phyloP scores from a whole-genome alignment of 1,140 invertebrate species.

The Cotesia chilonis region DNA sequence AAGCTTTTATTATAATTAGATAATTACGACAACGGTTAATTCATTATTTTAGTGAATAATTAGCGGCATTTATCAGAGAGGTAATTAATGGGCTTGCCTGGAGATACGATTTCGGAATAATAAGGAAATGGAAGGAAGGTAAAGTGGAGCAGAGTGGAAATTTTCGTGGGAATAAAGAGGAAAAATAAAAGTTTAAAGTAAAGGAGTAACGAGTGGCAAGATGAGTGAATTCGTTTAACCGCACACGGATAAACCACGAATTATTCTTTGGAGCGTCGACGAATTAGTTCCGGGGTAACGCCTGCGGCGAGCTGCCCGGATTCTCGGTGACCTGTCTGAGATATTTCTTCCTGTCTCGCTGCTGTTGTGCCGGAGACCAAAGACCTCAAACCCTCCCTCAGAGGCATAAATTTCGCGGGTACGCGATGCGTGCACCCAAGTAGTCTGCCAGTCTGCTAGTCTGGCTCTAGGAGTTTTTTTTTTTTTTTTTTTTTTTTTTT shows the following conservation, averaged over 20 bases:
- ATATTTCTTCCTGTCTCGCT: conserved; percentile 26
- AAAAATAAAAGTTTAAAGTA: not conserved
- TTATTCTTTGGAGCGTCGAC: conserved; percentile 31
- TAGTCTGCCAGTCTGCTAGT: not conserved
- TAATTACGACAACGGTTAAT: no score
- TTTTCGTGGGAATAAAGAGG: not conserved
- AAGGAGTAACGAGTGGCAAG: not conserved
- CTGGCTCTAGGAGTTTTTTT: no score
- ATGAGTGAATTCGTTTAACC: conserved; percentile 26
- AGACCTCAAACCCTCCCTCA: not conserved
- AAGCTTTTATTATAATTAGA: no score
- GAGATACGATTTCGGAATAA: no score
- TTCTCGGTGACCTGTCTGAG: conserved; percentile 29
- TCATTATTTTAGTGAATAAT: no score
- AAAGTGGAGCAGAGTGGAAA: no score
- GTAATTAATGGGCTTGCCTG: no score
- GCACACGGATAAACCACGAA: conserved; percentile 27
- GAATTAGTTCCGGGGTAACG: conserved; percentile 31
- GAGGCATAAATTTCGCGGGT: conserved; percentile 9
- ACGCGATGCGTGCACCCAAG: not conserved
- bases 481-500: no score
- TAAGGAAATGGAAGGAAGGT: no score
- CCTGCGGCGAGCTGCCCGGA: conserved; percentile 22
- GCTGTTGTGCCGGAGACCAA: not conserved
- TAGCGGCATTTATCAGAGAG: no score